phyloP scores from a whole-genome alignment of 2,113 vertebrate species.

The Drymodes brunneopygia region DNA sequence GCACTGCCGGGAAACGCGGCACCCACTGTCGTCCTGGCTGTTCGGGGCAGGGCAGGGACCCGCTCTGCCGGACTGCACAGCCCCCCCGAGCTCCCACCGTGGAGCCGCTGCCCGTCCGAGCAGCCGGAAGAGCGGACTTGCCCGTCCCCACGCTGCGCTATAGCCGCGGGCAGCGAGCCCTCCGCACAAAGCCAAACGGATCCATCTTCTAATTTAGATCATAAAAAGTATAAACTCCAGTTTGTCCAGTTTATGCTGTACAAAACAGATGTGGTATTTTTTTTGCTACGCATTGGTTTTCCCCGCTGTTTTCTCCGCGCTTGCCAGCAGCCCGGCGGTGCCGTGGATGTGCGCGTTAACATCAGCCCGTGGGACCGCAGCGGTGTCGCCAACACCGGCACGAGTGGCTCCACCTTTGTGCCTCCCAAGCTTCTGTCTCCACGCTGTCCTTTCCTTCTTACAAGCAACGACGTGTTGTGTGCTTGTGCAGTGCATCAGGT shows the following conservation, averaged over 20 bases:
- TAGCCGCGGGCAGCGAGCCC: background rate
- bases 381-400: accelerated
- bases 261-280: background rate
- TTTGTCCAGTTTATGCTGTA: accelerated
- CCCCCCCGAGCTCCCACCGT: background rate
- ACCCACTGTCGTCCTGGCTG: background rate
- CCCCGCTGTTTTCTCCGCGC: background rate
- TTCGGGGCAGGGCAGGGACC: background rate
- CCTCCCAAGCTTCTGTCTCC: background rate
- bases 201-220: background rate
- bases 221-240: background rate
- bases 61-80: background rate
- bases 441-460: background rate
- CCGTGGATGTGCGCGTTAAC: accelerated
- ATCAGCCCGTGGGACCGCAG: background rate
- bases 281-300: background rate
- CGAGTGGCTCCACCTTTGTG: background rate
- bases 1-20: background rate
- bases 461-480: accelerated
- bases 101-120: background rate
- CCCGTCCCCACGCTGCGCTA: background rate
- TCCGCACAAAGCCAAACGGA: accelerated
- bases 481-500: background rate
- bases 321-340: background rate
- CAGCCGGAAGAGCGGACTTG: too few relatives aligned